phyloP scores from a whole-genome alignment of 23 tunicate species.

The Phallusia fumigata region DNA sequence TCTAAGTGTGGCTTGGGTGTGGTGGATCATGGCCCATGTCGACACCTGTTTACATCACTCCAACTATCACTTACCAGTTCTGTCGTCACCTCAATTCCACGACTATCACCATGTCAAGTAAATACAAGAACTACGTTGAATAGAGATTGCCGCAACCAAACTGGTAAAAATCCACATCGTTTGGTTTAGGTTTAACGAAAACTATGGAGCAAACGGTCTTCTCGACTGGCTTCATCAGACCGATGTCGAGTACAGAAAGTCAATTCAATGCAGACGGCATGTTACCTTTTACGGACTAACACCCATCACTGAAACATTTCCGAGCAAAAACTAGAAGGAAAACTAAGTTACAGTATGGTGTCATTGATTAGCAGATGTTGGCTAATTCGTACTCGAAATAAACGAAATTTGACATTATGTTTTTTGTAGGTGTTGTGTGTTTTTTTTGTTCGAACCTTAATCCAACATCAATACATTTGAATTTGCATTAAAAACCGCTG shows the following conservation, averaged over 20 bases:
- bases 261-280: conserved; percentile 26
- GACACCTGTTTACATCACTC: conserved; percentile 50
- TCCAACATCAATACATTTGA: too few relatives aligned
- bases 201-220: conserved; percentile 56
- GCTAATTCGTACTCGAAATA: too few relatives aligned
- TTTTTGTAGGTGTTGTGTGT: too few relatives aligned
- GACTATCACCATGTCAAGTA: conserved; percentile 71
- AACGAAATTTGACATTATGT: too few relatives aligned
- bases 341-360: too few relatives aligned
- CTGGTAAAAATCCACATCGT: too few relatives aligned
- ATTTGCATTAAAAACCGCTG: too few relatives aligned
- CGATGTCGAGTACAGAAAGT: conserved; percentile 35
- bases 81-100: conserved; percentile 55
- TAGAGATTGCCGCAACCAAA: too few relatives aligned
- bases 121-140: neutral
- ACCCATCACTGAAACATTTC: too few relatives aligned
- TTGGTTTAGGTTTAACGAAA: conserved; percentile 49
- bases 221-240: conserved; percentile 70
- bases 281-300: conserved; percentile 16
- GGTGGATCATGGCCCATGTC: conserved; percentile 38
- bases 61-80: conserved; percentile 51
- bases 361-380: too few relatives aligned
- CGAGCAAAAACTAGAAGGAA: too few relatives aligned
- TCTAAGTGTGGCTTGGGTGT: conserved; percentile 37
- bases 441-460: too few relatives aligned